Base-by-base conservation (phyloP, 2,113 vertebrate genomes). In the Burhinus bistriatus region DNA sequence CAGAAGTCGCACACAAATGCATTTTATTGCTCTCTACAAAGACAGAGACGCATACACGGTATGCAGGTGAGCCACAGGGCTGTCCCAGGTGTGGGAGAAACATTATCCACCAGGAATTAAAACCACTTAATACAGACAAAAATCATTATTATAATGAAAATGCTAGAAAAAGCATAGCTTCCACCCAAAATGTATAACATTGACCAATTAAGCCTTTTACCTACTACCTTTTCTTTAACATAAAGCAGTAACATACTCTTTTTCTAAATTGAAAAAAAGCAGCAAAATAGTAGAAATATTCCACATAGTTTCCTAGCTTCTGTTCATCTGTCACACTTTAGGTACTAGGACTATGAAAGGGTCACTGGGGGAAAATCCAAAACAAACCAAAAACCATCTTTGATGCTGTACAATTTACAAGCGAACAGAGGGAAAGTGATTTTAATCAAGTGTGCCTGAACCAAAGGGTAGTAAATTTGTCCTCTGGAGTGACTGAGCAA, bases 61-160 rank as follows among this genome's bases (percentile, higher is more conserved):
- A 96, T 93, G 97, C 94, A 89, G 5, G 7, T 42, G 16, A 80
- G 83, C 95, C 95, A 11, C 5, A 36, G 36, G 90, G 91, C 96
- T 83, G 77, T 97, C 97, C 96, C 95, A 83, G 57, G 2, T 91
- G 40, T 1, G 92, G 95, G 96, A 96, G 38, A 93, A 95, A 96
- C 65, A 44, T 14, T 34, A 96, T 96, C 82, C 96, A 93, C 71
- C 83, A 79, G 36, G 92, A 95, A 96, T 94, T 81, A 70, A 73
- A 73, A 93, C 25, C 96, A 82, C 95, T 62, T 27, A 59, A 70
- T 47, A 83, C 85, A 96, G 71, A 96, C 90, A 93, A 92, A 64
- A 78, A 75, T 95, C 96, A 95, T 96, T 96, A 94, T 95, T 87
- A 84, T 97, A 97, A 97, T 95, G 93, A 96, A 96, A 90, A 87